Conservation (phyloP, 2,797 vertebrate genomes). For the Cephalopachus bancanus region DNA sequence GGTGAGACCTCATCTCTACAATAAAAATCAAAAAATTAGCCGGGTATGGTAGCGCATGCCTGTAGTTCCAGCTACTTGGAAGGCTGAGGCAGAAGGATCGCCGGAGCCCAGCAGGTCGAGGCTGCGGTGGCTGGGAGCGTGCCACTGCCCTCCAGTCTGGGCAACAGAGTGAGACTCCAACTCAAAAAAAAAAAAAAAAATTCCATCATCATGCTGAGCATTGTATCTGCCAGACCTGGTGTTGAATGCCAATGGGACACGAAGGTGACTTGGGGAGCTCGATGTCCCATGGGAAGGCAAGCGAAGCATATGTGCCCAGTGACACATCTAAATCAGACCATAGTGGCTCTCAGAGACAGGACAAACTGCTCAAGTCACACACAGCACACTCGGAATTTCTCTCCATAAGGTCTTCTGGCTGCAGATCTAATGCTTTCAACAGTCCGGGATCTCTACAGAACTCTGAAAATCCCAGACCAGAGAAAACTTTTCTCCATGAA, state of each 20-base stretch:
- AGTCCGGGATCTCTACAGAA: not conserved
- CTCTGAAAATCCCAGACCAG: not conserved
- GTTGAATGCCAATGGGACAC: not conserved
- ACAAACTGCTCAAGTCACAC: not conserved
- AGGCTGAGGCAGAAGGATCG: no score
- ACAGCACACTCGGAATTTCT: not conserved
- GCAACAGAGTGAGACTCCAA: no score
- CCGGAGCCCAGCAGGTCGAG: no score
- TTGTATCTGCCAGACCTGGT: not conserved
- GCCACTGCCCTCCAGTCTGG: no score
- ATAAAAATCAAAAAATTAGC: no score
- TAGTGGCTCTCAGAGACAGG: not conserved
- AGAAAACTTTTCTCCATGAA: not conserved
- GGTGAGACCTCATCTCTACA: no score
- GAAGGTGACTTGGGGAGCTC: not conserved
- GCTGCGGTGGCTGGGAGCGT: no score
- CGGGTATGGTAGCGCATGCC: no score
- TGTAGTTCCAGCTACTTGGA: no score
- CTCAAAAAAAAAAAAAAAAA: no score
- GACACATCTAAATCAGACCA: not conserved
- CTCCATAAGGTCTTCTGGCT: not conserved
- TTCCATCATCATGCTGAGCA: not conserved
- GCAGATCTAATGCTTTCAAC: not conserved
- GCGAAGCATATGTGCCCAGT: not conserved
- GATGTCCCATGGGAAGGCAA: accelerated